Evolutionary conservation across 1,140 invertebrate species (phyloP).

Genomic region (Drosophila tsacasi): DNA sequence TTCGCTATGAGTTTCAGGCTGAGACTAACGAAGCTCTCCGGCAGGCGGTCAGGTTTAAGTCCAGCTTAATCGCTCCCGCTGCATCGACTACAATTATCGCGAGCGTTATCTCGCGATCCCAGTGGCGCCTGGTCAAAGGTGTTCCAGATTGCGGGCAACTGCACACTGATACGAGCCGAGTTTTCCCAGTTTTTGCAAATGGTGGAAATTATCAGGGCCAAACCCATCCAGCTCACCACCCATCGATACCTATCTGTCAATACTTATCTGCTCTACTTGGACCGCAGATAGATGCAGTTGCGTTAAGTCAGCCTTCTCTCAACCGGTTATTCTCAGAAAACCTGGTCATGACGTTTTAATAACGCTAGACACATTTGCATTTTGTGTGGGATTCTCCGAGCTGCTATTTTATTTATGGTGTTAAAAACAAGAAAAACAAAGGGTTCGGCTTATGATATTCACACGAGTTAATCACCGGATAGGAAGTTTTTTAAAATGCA

Average conservation of each 20-base stretch:
- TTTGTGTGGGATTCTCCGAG: constrained; percentile 12
- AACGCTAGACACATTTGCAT: not conserved
- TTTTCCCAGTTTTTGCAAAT: constrained; percentile 16
- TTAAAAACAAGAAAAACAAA: not conserved
- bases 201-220: constrained; percentile 9
- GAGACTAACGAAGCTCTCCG: constrained; percentile 54
- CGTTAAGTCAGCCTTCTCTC: not conserved
- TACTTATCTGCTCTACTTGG: not conserved
- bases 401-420: constrained; percentile 1
- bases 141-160: constrained; percentile 9
- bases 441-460: not conserved
- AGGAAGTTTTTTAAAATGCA: not conserved
- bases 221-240: not conserved
- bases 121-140: constrained; percentile 9
- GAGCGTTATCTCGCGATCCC: constrained; percentile 11
- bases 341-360: constrained; percentile 11
- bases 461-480: not conserved
- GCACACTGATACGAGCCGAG: constrained; percentile 4
- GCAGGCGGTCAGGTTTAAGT: constrained; percentile 23
- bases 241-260: not conserved
- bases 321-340: constrained; percentile 30
- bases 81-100: constrained; percentile 7
- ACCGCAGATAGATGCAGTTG: constrained; percentile 3
- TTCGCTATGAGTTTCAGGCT: constrained; percentile 28
- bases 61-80: constrained; percentile 5